phyloP scores from a whole-genome alignment of 2,888 invertebrate species.

The Sarcophaga caerulescens region DNA sequence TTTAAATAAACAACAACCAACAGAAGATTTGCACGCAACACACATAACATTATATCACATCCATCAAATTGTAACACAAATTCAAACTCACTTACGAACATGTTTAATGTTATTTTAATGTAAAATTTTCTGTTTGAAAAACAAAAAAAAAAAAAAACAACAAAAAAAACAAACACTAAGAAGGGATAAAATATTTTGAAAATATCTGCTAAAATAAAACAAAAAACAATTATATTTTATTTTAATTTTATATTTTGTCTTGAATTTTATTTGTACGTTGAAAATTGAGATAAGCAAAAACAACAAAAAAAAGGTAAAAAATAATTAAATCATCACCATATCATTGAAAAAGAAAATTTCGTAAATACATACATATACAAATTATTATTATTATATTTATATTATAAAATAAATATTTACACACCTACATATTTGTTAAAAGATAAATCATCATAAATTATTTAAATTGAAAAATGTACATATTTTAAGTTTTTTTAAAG shows the following conservation, averaged over 20 bases:
- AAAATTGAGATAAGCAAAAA: conserved; percentile 17
- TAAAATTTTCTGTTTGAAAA: too few species aligned
- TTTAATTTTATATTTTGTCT: conserved; percentile 35
- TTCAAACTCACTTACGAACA: background rate
- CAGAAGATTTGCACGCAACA: background rate
- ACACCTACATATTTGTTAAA: background rate
- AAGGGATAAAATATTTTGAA: conserved; percentile 14
- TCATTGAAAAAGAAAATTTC: conserved; percentile 21
- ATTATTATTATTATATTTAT: conserved; percentile 11
- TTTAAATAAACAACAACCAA: conserved; percentile 9
- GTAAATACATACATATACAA: conserved; percentile 23
- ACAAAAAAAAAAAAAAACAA: background rate
- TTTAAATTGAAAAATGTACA: too few species aligned
- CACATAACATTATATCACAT: background rate
- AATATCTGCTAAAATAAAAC: background rate
- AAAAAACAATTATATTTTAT: conserved; percentile 1
- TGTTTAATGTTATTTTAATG: background rate
- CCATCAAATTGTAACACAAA: background rate
- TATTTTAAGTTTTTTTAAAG: too few species aligned
- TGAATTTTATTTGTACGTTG: background rate
- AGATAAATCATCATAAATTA: background rate
- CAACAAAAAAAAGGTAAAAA: background rate
- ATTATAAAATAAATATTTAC: background rate
- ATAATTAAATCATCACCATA: conserved; percentile 51
- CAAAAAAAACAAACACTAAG: conserved; percentile 37